Conservation (phyloP, 2,888 invertebrate genomes). For the Nyleta sp. region DNA sequence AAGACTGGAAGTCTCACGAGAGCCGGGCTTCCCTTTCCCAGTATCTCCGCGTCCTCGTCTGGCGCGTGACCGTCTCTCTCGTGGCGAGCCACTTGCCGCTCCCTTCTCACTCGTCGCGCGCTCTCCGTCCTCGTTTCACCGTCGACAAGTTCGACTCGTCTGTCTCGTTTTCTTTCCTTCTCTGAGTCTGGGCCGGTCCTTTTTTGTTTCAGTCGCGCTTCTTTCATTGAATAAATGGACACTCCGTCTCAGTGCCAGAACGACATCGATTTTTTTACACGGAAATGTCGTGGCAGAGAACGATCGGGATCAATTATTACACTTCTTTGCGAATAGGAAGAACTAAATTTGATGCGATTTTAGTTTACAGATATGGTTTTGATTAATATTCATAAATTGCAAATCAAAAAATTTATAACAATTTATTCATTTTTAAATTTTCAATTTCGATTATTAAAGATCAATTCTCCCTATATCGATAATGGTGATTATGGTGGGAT, state of each 20-base stretch:
- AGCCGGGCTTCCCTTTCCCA: slow-evolving; percentile 68
- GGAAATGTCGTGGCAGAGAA: slow-evolving; percentile 21
- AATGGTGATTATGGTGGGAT: no score
- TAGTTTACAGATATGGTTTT: no score
- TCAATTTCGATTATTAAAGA: no score
- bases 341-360: no score
- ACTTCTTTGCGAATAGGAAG: neutral
- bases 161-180: slow-evolving; percentile 12
- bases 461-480: no score
- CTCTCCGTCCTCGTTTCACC: slow-evolving; percentile 42
- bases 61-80: slow-evolving; percentile 43
- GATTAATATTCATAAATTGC: no score
- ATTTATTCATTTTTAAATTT: no score
- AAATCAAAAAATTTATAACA: no score
- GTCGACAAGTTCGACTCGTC: slow-evolving; percentile 2
- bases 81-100: slow-evolving; percentile 35
- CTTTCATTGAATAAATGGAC: slow-evolving; percentile 64
- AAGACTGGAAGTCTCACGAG: slow-evolving; percentile 73
- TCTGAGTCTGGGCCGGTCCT: slow-evolving; percentile 1
- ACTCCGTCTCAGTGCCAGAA: slow-evolving; percentile 33
- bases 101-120: slow-evolving; percentile 40
- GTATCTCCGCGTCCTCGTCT: slow-evolving; percentile 48
- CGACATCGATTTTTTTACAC: slow-evolving; percentile 50
- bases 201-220: slow-evolving; percentile 54
- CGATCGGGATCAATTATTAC: slow-evolving; percentile 36